Base-by-base conservation (phyloP, 2,888 invertebrate species). In the Aleiodes testaceus region DNA sequence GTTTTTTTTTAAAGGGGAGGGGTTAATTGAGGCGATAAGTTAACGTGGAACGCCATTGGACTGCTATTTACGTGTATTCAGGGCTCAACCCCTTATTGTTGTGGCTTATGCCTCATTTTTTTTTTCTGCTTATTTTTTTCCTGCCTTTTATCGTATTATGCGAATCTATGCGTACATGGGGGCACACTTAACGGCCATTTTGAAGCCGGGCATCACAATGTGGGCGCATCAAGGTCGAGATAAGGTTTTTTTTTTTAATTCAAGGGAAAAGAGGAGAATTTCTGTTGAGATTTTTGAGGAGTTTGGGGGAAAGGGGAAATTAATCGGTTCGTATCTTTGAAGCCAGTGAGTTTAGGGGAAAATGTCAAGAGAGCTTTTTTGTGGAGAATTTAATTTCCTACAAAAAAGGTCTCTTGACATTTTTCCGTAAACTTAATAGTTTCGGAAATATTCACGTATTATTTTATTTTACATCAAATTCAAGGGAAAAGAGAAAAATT, bases 191-290 rank as follows among this genome's bases (percentile, higher is more conserved):
- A 75, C 81, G 76, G 82, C 84, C 83, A 84, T 84, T 81, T 84
- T 84, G 83, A 83, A 84, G 85, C 85, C 86, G 85, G 85, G 85
- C 20, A 20, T 5, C 11, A 20, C 3, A 50, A 52, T 52, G 52
- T 52, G 53, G 26, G 53, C n/a, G 30, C 11, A 22, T 53, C 26
- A 53, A 53, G 53, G 53, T 53, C 53, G 22, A 22, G 53, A 53
- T 22, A 53, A 26, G 45, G 53, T 22, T 52, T 52, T 52, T 22
- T 52, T 45, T 9, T n/a, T n/a, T 45, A 14, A 14, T n/a, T 4
- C 3, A 45, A 45, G 45, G 1, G 36, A 36, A 36, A 36, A 36
- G 36, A 36, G 7, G 36, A 36, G 36, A 36, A 9, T 36, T 36
- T n/a, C n/a, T n/a, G n/a, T n/a, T n/a, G n/a, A n/a, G n/a, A n/a